A percentile compares a stretch with the other conserved stretches of the same genome.
Evolutionary conservation across 2,888 invertebrate genomes (phyloP).

Genomic region (Gari tellinella): DNA sequence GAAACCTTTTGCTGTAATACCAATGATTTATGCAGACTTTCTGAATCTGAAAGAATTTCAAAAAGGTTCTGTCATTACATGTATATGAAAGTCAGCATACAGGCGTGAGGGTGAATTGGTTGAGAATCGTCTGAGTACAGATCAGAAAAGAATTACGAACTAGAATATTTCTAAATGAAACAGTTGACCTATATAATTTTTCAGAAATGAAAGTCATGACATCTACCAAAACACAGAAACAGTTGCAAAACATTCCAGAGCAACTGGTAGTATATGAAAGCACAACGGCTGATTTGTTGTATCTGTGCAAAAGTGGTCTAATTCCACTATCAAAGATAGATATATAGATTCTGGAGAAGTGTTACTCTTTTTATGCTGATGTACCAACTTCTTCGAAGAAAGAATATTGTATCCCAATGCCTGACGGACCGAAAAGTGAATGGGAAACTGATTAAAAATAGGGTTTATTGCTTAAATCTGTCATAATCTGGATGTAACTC

Average conservation of each 20-base stretch:
- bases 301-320: constrained; percentile 2
- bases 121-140: constrained; percentile 33
- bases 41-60: constrained; percentile 28
- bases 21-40: constrained; percentile 35
- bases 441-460: background rate
- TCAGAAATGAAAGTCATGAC: constrained; percentile 17
- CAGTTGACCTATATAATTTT: constrained; percentile 16
- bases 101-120: constrained; percentile 31
- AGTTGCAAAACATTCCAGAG: background rate
- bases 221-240: constrained; percentile 1
- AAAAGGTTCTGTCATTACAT: constrained; percentile 9
- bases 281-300: constrained; percentile 26
- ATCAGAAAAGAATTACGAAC: constrained; percentile 12
- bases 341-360: no score
- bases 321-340: no score
- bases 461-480: background rate
- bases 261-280: constrained; percentile 3
- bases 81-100: constrained; percentile 26
- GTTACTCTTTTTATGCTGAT: background rate
- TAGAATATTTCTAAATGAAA: constrained; percentile 27
- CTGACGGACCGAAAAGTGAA: constrained; percentile 1
- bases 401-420: background rate
- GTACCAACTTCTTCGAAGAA: background rate
- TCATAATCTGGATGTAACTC: background rate
- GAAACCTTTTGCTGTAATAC: constrained; percentile 43